These are phyloP conservation scores for Panulirus ornatus DNA, from an alignment of 1,140 invertebrate genomes.

Conservation along the genomic window DNA sequence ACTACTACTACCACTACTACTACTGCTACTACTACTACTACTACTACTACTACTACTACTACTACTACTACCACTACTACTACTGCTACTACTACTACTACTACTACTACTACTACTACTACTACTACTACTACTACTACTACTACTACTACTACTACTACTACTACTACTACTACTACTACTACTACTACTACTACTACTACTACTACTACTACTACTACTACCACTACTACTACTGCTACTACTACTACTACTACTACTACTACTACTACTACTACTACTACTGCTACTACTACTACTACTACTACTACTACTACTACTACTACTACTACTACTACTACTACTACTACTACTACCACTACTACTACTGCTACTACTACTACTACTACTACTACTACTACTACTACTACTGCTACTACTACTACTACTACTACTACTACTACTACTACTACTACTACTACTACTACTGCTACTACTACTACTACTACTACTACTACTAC, in stretches of 20 bases:
- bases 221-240: not conserved
- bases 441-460: slow-evolving; percentile 36
- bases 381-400: slow-evolving; percentile 3
- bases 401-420: not conserved
- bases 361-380: not conserved
- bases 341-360: slow-evolving; percentile 1
- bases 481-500: slow-evolving; percentile 1
- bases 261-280: slow-evolving; percentile 8
- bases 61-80: slow-evolving; percentile 17
- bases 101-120: not conserved
- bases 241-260: slow-evolving; percentile 27
- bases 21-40: slow-evolving; percentile 18
- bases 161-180: slow-evolving; percentile 14
- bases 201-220: slow-evolving; percentile 13
- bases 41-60: slow-evolving; percentile 27
- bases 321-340: not conserved
- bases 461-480: slow-evolving; percentile 20
- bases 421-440: slow-evolving; percentile 27
- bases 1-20: slow-evolving; percentile 18
- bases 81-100: not conserved
- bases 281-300: not conserved
- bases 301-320: not conserved
- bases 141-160: not conserved
- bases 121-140: not conserved
- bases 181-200: not conserved